Percentiles rank a stretch among this genome's conserved stretches.
These are phyloP conservation scores for Melanostoma mellinum DNA, from an alignment of 2,888 invertebrate genomes.

Conservation along the genomic window DNA sequence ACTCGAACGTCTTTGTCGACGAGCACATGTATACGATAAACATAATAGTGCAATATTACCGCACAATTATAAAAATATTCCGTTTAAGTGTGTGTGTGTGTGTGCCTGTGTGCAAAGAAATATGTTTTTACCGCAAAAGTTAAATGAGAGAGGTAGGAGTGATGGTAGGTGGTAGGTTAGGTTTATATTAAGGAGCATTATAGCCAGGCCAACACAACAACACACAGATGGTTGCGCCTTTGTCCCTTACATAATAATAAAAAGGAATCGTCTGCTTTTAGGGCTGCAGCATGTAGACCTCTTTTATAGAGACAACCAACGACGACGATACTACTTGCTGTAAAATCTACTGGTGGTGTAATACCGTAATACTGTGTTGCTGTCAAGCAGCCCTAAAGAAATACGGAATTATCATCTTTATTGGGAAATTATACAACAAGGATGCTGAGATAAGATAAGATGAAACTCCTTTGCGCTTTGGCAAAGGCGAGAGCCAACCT, in stretches of 20 bases:
- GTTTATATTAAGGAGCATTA: neutral
- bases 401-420: slow-evolving; percentile 68
- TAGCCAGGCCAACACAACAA: slow-evolving; percentile 5
- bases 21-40: neutral
- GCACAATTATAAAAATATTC: slow-evolving; percentile 7
- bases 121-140: slow-evolving; percentile 8
- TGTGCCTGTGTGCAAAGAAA: neutral
- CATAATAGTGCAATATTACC: slow-evolving; percentile 9
- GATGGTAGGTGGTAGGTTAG: neutral
- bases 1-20: no score
- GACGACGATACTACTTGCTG: slow-evolving; percentile 7
- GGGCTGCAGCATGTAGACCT: slow-evolving; percentile 31
- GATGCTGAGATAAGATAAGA: slow-evolving; percentile 64
- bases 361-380: slow-evolving; percentile 37
- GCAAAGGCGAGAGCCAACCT: slow-evolving; percentile 5
- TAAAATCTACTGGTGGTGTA: slow-evolving; percentile 28
- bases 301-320: slow-evolving; percentile 3
- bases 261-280: slow-evolving; percentile 54
- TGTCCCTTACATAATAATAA: slow-evolving; percentile 60
- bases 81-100: neutral
- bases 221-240: slow-evolving; percentile 34
- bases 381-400: slow-evolving; percentile 61
- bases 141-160: slow-evolving; percentile 6
- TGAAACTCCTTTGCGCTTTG: slow-evolving; percentile 54
- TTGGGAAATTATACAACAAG: slow-evolving; percentile 66